phyloP scores from a whole-genome alignment of 30 jellyfish, hydroid and myxozoan species.

The Pseudorhiza aurosa region DNA sequence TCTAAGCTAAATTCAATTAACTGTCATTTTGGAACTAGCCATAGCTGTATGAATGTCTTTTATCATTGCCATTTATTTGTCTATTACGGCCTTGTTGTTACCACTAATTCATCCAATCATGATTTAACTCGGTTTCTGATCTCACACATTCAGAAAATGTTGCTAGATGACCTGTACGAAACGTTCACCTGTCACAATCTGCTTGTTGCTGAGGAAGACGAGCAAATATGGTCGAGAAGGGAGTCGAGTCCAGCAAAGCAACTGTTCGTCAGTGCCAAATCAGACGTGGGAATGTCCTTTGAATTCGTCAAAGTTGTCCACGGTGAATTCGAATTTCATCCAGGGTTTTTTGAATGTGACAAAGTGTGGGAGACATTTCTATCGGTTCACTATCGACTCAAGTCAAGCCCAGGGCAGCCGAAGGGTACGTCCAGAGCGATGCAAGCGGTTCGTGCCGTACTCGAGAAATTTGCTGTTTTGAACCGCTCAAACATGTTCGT shows the following conservation, averaged over 20 bases:
- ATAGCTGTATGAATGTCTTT: no score
- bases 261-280: slow-evolving; percentile 55
- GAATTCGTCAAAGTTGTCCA: slow-evolving; percentile 77
- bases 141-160: slow-evolving; percentile 82
- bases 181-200: slow-evolving; percentile 86
- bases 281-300: slow-evolving; percentile 74
- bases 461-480: slow-evolving; percentile 74
- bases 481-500: slow-evolving; percentile 90
- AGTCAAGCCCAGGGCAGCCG: slow-evolving; percentile 74
- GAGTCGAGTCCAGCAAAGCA: slow-evolving; percentile 69
- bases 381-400: slow-evolving; percentile 87
- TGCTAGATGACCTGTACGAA: slow-evolving; percentile 81
- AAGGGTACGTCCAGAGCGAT: slow-evolving; percentile 80
- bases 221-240: slow-evolving; percentile 77
- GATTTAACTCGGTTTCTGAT: no score
- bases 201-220: slow-evolving; percentile 95
- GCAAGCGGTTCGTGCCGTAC: slow-evolving; percentile 81
- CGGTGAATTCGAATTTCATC: slow-evolving; percentile 87
- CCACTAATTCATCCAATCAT: no score
- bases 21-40: no score
- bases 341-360: slow-evolving; percentile 93
- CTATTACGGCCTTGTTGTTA: no score
- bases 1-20: no score
- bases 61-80: no score
- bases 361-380: slow-evolving; percentile 85